Conservation (phyloP, 2,888 invertebrate genomes). For the Alloscopus bannaensis region DNA sequence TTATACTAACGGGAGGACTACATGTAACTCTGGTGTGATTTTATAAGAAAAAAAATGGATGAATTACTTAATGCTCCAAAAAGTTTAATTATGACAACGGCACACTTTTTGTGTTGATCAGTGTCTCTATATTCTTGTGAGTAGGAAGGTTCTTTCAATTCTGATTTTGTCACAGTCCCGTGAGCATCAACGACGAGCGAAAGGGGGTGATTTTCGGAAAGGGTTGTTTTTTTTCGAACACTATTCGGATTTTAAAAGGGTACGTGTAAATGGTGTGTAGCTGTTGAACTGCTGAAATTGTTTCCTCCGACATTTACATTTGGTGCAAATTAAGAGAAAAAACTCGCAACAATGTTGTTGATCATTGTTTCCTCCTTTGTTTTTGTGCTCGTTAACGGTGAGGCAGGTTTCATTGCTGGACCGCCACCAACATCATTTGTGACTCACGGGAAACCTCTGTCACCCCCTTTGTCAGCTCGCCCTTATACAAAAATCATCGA, state of each 20-base stretch:
- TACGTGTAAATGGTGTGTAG: neutral
- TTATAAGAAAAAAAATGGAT: neutral
- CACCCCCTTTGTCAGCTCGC: neutral
- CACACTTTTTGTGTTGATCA: neutral
- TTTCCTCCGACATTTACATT: no score
- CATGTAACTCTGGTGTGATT: no score
- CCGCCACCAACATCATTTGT: slow-evolving; percentile 14
- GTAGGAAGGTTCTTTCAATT: neutral
- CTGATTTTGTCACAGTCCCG: neutral
- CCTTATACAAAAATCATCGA: slow-evolving; percentile 27
- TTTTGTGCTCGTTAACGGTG: slow-evolving; percentile 4
- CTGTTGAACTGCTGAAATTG: no score
- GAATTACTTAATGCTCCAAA: neutral
- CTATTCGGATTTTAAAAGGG: neutral
- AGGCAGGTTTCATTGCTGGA: slow-evolving; percentile 19
- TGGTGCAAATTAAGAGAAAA: neutral
- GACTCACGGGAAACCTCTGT: slow-evolving; percentile 14
- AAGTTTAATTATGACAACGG: neutral
- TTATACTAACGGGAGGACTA: no score
- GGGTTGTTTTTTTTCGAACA: no score
- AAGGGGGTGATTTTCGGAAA: neutral
- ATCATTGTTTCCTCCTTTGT: neutral
- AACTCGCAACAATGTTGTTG: neutral
- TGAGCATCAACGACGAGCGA: neutral
- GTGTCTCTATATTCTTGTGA: neutral